Conservation (phyloP, 2,888 invertebrate species). For the Phrixothrix hirtus region DNA sequence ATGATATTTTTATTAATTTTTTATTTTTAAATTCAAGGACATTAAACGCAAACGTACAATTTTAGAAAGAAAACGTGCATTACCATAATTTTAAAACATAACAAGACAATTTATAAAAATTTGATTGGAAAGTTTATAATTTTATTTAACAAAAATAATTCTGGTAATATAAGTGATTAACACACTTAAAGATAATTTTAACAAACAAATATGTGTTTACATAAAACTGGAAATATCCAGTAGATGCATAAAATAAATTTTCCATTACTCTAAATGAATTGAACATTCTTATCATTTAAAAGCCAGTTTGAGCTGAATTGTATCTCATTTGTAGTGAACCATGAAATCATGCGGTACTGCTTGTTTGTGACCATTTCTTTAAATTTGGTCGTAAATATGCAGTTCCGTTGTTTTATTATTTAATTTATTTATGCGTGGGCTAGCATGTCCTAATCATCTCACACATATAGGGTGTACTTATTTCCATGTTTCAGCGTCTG, state of each 20-base stretch:
- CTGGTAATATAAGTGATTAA: not conserved
- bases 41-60: too few species aligned
- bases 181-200: not conserved
- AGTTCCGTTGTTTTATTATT: slow-evolving; percentile 9
- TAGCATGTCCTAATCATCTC: slow-evolving; percentile 42
- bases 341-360: slow-evolving; percentile 3
- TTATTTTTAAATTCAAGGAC: too few species aligned
- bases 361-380: slow-evolving; percentile 2
- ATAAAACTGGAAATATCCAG: not conserved
- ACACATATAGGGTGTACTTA: slow-evolving; percentile 56
- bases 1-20: too few species aligned
- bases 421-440: slow-evolving; percentile 37
- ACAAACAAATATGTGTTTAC: not conserved
- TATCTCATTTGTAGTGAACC: not conserved
- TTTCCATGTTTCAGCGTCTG: slow-evolving; percentile 54
- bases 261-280: not conserved
- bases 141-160: too few species aligned
- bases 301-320: slow-evolving; percentile 11
- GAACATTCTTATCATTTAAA: not conserved
- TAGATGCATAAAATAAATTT: not conserved
- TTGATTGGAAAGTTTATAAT: not conserved
- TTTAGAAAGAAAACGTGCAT: too few species aligned
- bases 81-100: too few species aligned
- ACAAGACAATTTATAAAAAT: not conserved
- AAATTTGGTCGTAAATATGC: slow-evolving; percentile 1